These are phyloP conservation scores for Lasius platythorax DNA, from an alignment of 2,888 invertebrate genomes.

Conservation along the genomic window DNA sequence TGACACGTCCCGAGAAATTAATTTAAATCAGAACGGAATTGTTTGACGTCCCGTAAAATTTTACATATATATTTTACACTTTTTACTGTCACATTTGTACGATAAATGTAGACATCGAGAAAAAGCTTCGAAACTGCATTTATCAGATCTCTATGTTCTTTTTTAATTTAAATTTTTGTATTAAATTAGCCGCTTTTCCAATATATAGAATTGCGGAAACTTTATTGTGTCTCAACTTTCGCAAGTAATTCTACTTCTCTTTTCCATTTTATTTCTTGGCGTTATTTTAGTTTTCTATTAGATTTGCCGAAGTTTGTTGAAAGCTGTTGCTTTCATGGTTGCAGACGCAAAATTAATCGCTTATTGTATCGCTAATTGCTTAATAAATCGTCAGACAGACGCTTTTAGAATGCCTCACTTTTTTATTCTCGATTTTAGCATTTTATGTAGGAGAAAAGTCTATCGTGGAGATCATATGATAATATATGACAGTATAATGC, in stretches of 20 bases:
- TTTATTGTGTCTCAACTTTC: neutral
- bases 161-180: neutral
- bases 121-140: neutral
- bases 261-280: neutral
- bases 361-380: constrained; percentile 40
- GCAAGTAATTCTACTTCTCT: neutral
- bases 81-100: constrained; percentile 2
- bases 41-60: neutral
- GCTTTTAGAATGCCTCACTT: constrained; percentile 14
- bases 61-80: neutral
- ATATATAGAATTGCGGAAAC: neutral
- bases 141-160: neutral
- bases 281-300: neutral
- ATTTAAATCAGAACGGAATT: neutral
- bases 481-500: constrained; percentile 38
- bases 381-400: constrained; percentile 53
- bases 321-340: neutral
- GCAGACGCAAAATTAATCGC: constrained; percentile 4
- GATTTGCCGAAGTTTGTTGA: neutral
- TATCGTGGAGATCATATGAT: constrained; percentile 21
- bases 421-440: constrained; percentile 1
- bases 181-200: neutral
- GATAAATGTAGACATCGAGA: neutral
- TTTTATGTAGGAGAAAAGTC: neutral
- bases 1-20: neutral